Percentiles rank a stretch among this genome's conserved stretches.
Evolutionary conservation across 2,797 vertebrate genomes (phyloP).

Genomic region (Mareca penelope): DNA sequence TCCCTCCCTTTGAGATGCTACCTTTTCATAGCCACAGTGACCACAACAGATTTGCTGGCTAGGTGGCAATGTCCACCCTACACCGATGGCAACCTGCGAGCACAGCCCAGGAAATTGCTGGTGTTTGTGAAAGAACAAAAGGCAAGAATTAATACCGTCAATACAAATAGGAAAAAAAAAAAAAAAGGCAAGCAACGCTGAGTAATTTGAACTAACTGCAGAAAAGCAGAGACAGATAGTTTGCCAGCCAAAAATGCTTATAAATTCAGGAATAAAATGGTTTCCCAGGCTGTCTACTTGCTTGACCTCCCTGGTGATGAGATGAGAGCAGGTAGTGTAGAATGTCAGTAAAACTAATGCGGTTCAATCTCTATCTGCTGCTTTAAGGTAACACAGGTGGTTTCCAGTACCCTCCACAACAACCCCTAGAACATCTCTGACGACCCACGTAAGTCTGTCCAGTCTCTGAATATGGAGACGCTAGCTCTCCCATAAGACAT

Average conservation of each 20-base stretch:
- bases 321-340: background rate
- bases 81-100: background rate
- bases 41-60: background rate
- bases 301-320: background rate
- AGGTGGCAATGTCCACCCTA: background rate
- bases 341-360: background rate
- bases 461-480: background rate
- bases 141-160: background rate
- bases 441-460: background rate
- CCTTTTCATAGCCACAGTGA: background rate
- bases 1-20: constrained; percentile 19
- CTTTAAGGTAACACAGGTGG: background rate
- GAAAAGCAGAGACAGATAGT: background rate
- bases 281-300: background rate
- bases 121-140: background rate
- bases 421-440: background rate
- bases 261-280: background rate
- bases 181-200: background rate
- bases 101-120: background rate
- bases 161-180: background rate
- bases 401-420: background rate
- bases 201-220: background rate
- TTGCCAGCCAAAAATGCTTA: constrained; percentile 4
- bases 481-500: background rate
- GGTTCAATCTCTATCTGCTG: background rate